Conservation (phyloP, 1,140 invertebrate genomes). For the Xylocopa sonorina region DNA sequence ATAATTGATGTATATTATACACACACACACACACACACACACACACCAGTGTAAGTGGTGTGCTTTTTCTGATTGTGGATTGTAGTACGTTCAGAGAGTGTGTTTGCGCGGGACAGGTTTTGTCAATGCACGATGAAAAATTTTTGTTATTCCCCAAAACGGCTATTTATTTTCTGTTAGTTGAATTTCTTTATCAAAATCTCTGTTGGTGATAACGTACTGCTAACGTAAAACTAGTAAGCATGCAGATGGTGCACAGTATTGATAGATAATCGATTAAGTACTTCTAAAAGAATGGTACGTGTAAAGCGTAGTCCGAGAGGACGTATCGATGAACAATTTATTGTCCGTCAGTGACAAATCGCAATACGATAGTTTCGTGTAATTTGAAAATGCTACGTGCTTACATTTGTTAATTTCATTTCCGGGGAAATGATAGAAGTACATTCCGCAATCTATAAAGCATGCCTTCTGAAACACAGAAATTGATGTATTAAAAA, state of each 20-base stretch:
- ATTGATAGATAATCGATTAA: background rate
- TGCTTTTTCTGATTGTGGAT: conserved; percentile 62
- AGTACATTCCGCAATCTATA: conserved; percentile 57
- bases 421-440: conserved; percentile 4
- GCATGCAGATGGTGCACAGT: background rate
- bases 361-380: background rate
- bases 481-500: conserved; percentile 66
- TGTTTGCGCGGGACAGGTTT: background rate
- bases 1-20: conserved; percentile 59
- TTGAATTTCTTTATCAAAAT: conserved; percentile 10
- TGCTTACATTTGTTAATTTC: background rate
- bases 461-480: conserved; percentile 64
- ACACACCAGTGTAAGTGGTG: conserved; percentile 26
- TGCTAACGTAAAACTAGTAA: background rate
- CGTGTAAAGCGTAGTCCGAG: background rate
- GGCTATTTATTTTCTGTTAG: conserved; percentile 19
- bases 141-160: background rate
- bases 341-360: background rate
- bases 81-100: background rate
- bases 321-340: background rate
- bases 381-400: background rate
- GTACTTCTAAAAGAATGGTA: background rate
- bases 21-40: conserved; percentile 5
- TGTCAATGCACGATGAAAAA: background rate
- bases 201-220: background rate